Evolutionary conservation across 2,888 invertebrate species (phyloP).

Genomic region (Osmoderma eremita): DNA sequence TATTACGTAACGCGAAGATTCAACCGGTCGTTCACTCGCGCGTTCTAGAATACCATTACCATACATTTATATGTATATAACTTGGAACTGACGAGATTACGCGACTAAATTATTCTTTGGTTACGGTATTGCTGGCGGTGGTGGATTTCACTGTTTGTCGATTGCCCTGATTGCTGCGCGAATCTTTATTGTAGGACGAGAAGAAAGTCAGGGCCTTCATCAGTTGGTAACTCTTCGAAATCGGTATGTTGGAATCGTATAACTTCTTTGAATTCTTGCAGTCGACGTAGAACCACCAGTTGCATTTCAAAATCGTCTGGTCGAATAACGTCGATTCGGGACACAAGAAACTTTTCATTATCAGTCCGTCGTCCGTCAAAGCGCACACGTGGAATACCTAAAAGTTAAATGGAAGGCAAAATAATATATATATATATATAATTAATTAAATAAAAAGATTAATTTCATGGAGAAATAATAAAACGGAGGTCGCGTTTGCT

Average conservation of each 20-base stretch:
- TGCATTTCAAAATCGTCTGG: slow-evolving; percentile 90
- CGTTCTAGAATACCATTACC: too few relatives aligned
- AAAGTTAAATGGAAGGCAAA: slow-evolving; percentile 49
- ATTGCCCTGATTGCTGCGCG: slow-evolving; percentile 39
- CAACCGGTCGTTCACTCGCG: too few relatives aligned
- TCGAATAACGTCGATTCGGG: slow-evolving; percentile 92
- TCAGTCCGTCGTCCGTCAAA: slow-evolving; percentile 85
- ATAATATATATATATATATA: slow-evolving; percentile 31
- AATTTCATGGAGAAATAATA: too few relatives aligned
- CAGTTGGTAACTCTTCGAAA: slow-evolving; percentile 90
- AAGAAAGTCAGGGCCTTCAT: slow-evolving; percentile 92
- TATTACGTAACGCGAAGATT: too few relatives aligned
- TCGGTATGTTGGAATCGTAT: slow-evolving; percentile 90
- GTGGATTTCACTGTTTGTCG: background rate
- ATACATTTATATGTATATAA: too few relatives aligned
- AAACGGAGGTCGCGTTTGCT: too few relatives aligned
- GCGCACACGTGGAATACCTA: slow-evolving; percentile 94
- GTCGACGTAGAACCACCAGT: slow-evolving; percentile 95
- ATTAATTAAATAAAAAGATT: too few relatives aligned
- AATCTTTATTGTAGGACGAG: slow-evolving; percentile 81
- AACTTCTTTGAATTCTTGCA: slow-evolving; percentile 82
- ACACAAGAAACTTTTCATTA: slow-evolving; percentile 91
- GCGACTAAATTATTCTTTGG: slow-evolving; percentile 17
- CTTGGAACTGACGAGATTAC: too few relatives aligned
- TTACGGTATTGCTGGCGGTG: background rate